Conservation (phyloP, 2,888 invertebrate species). For the Agriopis marginaria region DNA sequence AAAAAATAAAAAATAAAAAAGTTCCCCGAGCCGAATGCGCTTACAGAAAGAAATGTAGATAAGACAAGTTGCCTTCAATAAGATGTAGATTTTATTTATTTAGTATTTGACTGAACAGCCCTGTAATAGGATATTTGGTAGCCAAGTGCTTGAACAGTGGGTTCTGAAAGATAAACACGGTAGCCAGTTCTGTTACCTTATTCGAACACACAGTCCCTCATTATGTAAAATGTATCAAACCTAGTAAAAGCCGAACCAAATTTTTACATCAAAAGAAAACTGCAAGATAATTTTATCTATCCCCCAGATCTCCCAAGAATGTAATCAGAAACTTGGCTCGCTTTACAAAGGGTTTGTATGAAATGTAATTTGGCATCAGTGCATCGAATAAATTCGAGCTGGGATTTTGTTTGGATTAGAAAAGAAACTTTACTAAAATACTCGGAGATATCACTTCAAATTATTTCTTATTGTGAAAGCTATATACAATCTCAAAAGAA, state of each 20-base stretch:
- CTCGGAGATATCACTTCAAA: background rate
- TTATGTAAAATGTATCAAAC: too few species aligned
- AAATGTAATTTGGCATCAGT: conserved; percentile 35
- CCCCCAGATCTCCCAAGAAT: conserved; percentile 31
- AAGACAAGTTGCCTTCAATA: too few species aligned
- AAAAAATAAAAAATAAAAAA: too few species aligned
- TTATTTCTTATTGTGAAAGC: background rate
- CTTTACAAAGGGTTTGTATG: conserved; percentile 50
- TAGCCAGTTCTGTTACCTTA: too few species aligned
- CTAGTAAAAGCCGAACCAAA: background rate
- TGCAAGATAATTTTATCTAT: conserved; percentile 11
- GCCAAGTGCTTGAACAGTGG: too few species aligned
- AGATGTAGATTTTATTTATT: too few species aligned
- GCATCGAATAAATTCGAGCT: conserved; percentile 25
- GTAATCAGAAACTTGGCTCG: conserved; percentile 67
- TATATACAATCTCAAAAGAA: conserved; percentile 2
- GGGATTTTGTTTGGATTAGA: conserved; percentile 23
- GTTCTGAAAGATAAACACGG: too few species aligned
- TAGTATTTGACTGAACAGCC: too few species aligned
- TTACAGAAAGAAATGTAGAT: too few species aligned
- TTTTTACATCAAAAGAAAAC: conserved; percentile 1
- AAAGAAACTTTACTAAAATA: conserved; percentile 8
- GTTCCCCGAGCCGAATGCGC: too few species aligned
- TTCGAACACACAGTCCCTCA: too few species aligned
- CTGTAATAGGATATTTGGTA: too few species aligned